A percentile compares a stretch with the other conserved stretches of the same genome.
Evolutionary conservation across 2,797 vertebrate genomes (phyloP).

Genomic region (Orestias chungarensis): DNA sequence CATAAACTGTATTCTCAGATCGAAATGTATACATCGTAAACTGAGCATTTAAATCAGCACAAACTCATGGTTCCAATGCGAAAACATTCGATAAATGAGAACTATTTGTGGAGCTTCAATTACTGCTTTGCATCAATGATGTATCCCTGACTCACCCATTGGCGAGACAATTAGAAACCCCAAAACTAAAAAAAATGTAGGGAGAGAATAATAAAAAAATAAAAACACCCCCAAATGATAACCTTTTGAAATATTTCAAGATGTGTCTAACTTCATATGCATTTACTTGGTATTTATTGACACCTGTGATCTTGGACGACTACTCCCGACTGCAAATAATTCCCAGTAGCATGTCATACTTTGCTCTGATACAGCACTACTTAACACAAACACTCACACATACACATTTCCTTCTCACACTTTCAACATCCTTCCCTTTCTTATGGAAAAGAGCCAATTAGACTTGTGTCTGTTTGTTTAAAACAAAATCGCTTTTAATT

Average conservation of each 20-base stretch:
- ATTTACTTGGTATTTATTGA: constrained; percentile 19
- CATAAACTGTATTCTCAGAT: neutral
- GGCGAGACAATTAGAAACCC: neutral
- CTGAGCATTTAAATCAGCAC: neutral
- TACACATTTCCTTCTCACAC: constrained; percentile 82
- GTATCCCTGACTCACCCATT: neutral
- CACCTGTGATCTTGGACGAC: constrained; percentile 39
- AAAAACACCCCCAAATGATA: too few species aligned
- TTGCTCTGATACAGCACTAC: constrained; percentile 84
- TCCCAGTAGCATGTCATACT: constrained; percentile 36
- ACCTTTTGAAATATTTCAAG: too few species aligned
- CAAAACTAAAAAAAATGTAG: too few species aligned
- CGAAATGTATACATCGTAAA: neutral
- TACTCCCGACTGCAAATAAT: constrained; percentile 24
- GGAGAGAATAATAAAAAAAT: too few species aligned
- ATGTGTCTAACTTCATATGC: too few species aligned
- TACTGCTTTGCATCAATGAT: neutral
- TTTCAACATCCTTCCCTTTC: constrained; percentile 99
- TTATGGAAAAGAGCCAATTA: constrained; percentile 99
- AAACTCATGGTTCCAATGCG: neutral
- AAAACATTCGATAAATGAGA: neutral
- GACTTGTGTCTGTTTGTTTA: constrained; percentile 99
- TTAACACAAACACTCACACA: constrained; percentile 21
- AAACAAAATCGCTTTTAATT: constrained; percentile 99
- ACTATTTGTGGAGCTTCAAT: neutral